Evolutionary conservation across 1,140 invertebrate species (phyloP), one percentile per base, ranked within the genome.

Genomic region (Myzus persicae): DNA sequence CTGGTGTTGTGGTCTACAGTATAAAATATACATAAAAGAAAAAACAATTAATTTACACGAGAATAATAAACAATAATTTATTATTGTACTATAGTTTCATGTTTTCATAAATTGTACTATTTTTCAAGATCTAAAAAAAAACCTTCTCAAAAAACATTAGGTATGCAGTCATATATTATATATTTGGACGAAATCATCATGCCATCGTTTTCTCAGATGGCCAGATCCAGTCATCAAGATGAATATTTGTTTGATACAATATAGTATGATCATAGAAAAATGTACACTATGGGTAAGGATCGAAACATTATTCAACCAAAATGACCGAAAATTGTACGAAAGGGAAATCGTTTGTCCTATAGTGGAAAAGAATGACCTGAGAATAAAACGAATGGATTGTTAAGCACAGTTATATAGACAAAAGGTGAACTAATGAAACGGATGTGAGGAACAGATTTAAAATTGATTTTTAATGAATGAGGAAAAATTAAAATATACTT

Each of bases 401-500:
- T 40, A 36, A 42, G 14, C 42, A n/a, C 89, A 90, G 26, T 59
- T 87, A 90, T 36, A 31, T 90, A 14, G 38, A 90, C 40, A 90
- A 54, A 54, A 59, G 11, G n/a, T 51, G 40, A 11, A 90, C 11
- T 4, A 38, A 44, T 67, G 24, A 44, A 44, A 90, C 24, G 51
- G 89, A 31, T 67, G 1, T 31, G 8, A 5, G 42, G 44, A 90
- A 90, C 24, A 8, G 38, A 90, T 90, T 67, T 67, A 90, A 90
- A 90, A 59, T 90, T 26, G 14, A 90, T 90, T 90, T 40, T n/a
- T 11, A 90, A 42, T 42, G 6, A 90, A 36, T 40, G 48, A 59
- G 48, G 9, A 90, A 11, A 42, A 89, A 67, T 90, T 38, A 89
- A 90, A 90, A 22, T 90, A 38, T 48, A 46, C 26, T 90, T 42